phyloP scores from a whole-genome alignment of 2,888 invertebrate genomes.

The Mesorhabditis belari region DNA sequence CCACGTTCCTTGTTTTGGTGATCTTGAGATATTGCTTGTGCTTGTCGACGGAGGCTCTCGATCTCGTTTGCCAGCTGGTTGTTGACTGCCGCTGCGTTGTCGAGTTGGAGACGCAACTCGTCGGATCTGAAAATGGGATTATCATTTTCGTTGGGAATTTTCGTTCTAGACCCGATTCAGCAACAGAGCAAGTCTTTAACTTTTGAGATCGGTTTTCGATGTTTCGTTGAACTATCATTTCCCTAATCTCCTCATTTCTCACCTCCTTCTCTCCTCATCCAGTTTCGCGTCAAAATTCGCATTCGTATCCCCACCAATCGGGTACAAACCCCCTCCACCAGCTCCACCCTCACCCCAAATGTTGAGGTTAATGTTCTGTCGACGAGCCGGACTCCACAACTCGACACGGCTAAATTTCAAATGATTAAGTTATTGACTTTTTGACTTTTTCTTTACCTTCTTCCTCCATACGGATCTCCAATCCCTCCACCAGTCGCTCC shows the following conservation, averaged over 20 bases:
- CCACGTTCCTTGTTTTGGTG: constrained; percentile 44
- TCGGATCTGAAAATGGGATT: too few relatives aligned
- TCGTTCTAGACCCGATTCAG: background rate
- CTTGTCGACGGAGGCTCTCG: constrained; percentile 44
- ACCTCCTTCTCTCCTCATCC: constrained; percentile 49
- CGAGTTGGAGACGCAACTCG: constrained; percentile 46
- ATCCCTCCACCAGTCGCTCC: background rate
- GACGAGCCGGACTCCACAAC: constrained; percentile 17
- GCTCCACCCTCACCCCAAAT: background rate
- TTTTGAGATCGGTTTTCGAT: too few relatives aligned
- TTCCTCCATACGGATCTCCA: constrained; percentile 33
- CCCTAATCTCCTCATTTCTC: background rate
- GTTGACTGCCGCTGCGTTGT: constrained; percentile 41
- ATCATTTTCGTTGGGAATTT: background rate
- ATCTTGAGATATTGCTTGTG: constrained; percentile 40
- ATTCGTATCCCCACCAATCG: constrained; percentile 48
- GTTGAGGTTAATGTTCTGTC: constrained; percentile 11
- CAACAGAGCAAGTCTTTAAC: background rate
- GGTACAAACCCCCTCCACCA: constrained; percentile 14
- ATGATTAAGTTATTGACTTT: background rate
- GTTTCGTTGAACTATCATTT: background rate
- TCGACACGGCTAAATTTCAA: constrained; percentile 16
- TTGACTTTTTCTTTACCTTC: background rate
- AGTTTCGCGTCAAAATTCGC: constrained; percentile 47
- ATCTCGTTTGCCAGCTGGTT: constrained; percentile 45